Base-by-base conservation (phyloP, 2,888 invertebrate species). In the Lacanobia oleracea region DNA sequence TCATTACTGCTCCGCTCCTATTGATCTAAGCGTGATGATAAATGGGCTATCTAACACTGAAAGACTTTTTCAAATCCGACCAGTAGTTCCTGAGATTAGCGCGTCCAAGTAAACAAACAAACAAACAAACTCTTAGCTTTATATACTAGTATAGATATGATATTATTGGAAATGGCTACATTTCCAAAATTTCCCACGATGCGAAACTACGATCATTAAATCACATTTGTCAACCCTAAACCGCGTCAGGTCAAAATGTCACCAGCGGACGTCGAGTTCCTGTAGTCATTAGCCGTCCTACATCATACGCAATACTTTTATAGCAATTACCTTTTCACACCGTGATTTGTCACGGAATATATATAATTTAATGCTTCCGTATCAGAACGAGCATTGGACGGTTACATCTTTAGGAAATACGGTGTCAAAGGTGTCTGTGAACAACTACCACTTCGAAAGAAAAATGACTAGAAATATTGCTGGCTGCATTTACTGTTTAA, bases 181-280 rank as follows among this genome's bases (percentile, higher is more conserved):
- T 27, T 54, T 27, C 16, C 54, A 45, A 76, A 51, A 68, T 18
- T 92, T 93, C 94, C 87, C 93, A 93, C 93, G 90, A 67, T 64
- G 40, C 21, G 57, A 72, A 87, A 86, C 85, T 73, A 82, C 83
- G 83, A 85, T 90, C 89, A 92, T 92, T 92, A 93, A 90, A 91
- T 89, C 89, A 88, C 83, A 72, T 89, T 87, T 89, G 91, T 90
- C 92, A 91, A 88, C 89, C 89, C 86, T 82, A 85, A 86, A 86
- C 82, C 74, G 78, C 80, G 78, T 84, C 76, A 81, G 88, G 91
- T 89, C 86, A 86, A 82, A 88, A 90, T 91, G 90, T 87, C 90
- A 90, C 75, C 81, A 93, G 93, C 94, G 92, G 92, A 91, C 89
- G 81, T 81, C 50, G 63, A 89, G 92, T 93, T 93, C 93, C 94